phyloP scores from a whole-genome alignment of 2,797 vertebrate species.

The Chaetophractus vellerosus region DNA sequence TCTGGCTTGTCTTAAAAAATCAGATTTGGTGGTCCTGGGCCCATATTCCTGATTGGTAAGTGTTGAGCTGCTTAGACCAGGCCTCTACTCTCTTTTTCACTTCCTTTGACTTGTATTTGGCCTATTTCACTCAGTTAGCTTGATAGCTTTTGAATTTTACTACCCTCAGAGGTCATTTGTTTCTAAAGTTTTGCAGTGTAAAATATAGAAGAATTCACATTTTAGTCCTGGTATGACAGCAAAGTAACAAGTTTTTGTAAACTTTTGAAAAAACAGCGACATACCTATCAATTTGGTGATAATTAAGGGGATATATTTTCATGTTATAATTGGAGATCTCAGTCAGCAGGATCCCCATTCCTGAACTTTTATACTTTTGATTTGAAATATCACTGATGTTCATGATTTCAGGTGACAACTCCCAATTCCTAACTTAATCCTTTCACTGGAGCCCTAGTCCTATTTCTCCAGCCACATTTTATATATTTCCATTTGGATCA shows the following conservation, averaged over 20 bases:
- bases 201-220: neutral
- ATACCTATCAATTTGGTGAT: neutral
- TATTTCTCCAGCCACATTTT: neutral
- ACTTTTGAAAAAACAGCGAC: neutral
- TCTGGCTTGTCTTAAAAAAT: slow-evolving; percentile 15
- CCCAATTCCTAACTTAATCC: neutral
- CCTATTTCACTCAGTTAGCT: neutral
- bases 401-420: neutral
- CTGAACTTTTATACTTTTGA: neutral
- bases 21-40: neutral
- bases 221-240: neutral
- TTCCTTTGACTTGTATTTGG: neutral
- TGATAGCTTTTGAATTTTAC: neutral
- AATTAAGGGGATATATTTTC: neutral
- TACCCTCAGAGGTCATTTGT: neutral
- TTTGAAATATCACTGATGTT: neutral
- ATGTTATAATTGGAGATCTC: neutral
- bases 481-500: neutral
- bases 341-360: neutral
- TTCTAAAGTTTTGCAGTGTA: neutral
- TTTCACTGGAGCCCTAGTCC: neutral
- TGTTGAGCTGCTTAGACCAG: neutral
- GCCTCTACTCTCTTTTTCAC: neutral
- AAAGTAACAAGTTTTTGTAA: neutral
- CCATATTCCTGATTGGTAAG: neutral